A percentile compares a stretch with the other conserved stretches of the same genome.
phyloP scores from a whole-genome alignment of 1,140 invertebrate species.

The Cyphomyrmex costatus region DNA sequence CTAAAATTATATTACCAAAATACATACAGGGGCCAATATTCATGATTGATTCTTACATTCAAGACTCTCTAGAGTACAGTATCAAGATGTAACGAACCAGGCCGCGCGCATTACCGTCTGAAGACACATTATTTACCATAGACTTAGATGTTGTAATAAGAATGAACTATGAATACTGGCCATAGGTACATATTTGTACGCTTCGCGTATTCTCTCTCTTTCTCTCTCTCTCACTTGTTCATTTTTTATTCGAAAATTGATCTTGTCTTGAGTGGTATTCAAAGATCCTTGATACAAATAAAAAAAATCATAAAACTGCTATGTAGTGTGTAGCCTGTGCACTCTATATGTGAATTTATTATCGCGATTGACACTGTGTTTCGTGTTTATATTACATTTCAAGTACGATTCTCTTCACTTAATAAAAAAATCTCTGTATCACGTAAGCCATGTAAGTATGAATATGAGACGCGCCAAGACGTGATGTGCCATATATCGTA shows the following conservation, averaged over 20 bases:
- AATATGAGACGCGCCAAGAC: neutral
- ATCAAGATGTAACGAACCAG: too few relatives aligned
- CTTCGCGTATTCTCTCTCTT: neutral
- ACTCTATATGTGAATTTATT: conserved; percentile 62
- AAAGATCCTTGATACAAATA: conserved; percentile 40
- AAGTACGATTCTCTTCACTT: neutral
- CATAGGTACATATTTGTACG: neutral
- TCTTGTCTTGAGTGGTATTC: neutral
- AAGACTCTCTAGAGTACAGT: too few relatives aligned
- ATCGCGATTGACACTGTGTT: conserved; percentile 21
- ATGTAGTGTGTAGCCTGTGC: conserved; percentile 42
- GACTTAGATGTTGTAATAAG: too few relatives aligned
- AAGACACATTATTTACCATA: too few relatives aligned
- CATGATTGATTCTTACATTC: too few relatives aligned
- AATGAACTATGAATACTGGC: too few relatives aligned
- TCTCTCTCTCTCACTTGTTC: neutral
- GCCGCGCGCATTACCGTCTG: too few relatives aligned
- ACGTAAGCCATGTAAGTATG: neutral
- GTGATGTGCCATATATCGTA: conserved; percentile 1
- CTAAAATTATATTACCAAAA: neutral
- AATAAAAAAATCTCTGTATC: conserved; percentile 30
- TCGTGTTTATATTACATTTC: conserved; percentile 25
- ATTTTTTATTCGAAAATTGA: neutral
- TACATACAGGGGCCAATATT: neutral
- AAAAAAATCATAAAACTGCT: conserved; percentile 12